phyloP scores from a whole-genome alignment of 2,888 invertebrate species.

The Ellobium chinense region DNA sequence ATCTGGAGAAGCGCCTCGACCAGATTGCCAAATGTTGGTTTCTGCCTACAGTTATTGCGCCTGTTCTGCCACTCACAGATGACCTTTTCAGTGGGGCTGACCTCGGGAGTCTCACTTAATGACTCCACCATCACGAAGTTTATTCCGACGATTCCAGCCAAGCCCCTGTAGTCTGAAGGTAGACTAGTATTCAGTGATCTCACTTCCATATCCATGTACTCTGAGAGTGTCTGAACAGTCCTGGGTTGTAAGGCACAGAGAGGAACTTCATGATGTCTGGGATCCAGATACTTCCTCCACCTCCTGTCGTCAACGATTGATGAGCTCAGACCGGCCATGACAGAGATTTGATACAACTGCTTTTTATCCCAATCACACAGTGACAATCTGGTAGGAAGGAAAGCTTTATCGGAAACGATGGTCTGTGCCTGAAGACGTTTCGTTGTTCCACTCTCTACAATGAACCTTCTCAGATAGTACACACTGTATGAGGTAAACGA shows the following conservation, averaged over 20 bases:
- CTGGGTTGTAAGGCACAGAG: not conserved
- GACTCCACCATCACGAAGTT: not conserved
- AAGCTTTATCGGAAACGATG: too few species aligned
- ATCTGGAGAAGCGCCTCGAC: conserved; percentile 56
- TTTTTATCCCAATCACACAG: too few species aligned
- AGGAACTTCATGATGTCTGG: not conserved
- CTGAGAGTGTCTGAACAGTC: not conserved
- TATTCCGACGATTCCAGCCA: not conserved
- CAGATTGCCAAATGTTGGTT: conserved; percentile 61
- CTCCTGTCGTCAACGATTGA: not conserved
- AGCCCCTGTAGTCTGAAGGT: not conserved
- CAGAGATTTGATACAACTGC: too few species aligned
- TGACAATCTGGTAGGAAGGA: too few species aligned
- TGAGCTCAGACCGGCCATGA: not conserved
- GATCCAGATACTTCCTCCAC: not conserved
- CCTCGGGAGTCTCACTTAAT: not conserved
- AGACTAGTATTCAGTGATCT: not conserved
- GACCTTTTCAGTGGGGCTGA: not conserved
- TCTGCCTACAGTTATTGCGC: conserved; percentile 50
- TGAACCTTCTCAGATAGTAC: too few species aligned
- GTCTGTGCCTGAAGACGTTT: too few species aligned
- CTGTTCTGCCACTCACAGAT: conserved; percentile 49
- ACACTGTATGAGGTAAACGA: too few species aligned
- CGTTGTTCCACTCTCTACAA: too few species aligned
- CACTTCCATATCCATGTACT: not conserved